Percentiles rank a stretch among this genome's conserved stretches.
Conservation (phyloP, 2,888 invertebrate species). For the Cecidostiba fungosa region DNA sequence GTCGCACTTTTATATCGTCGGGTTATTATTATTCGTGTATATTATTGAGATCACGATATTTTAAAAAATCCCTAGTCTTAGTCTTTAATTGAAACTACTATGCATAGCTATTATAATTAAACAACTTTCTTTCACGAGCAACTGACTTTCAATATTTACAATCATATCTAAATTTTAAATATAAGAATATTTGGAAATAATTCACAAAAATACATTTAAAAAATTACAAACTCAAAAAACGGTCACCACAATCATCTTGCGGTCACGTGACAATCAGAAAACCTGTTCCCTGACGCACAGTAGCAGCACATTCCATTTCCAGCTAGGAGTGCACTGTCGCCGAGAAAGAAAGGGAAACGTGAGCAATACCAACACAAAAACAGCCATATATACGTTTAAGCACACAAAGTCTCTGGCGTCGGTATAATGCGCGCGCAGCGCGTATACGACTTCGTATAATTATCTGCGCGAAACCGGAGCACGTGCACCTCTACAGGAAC, state of each 20-base stretch:
- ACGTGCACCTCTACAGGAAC: slow-evolving; percentile 9
- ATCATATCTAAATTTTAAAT: too few species aligned
- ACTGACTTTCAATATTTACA: too few species aligned
- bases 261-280: neutral
- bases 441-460: neutral
- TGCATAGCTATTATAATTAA: too few species aligned
- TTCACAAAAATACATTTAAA: neutral
- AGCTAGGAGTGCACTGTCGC: neutral
- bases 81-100: too few species aligned
- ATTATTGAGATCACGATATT: too few species aligned
- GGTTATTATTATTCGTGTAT: too few species aligned
- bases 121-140: too few species aligned
- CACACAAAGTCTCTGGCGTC: neutral
- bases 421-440: slow-evolving; percentile 12
- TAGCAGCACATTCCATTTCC: neutral
- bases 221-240: neutral
- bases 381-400: neutral
- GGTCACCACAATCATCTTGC: neutral
- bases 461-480: slow-evolving; percentile 5
- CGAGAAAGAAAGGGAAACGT: neutral
- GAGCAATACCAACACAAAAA: neutral
- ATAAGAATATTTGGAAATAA: too few species aligned
- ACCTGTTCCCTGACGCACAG: neutral
- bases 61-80: too few species aligned
- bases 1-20: too few species aligned